These are phyloP conservation scores for Spongia lamella DNA, from an alignment of 37 sponge, comb jelly and placozoan genomes.

Conservation along the genomic window DNA sequence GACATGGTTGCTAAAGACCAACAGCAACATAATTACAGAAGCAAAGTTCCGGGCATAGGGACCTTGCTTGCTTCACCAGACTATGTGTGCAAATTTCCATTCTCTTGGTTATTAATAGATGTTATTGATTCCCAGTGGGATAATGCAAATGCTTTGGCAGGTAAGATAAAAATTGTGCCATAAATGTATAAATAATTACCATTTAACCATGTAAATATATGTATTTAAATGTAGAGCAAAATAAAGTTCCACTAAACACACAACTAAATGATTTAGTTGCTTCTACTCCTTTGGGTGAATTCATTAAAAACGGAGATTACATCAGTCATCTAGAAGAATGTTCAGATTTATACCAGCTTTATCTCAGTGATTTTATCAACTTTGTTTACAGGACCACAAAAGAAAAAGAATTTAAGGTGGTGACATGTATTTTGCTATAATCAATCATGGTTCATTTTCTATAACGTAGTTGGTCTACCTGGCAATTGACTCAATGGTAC, in stretches of 20 bases:
- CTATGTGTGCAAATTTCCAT: conserved; percentile 41
- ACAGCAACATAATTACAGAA: neutral
- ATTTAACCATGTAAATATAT: no score
- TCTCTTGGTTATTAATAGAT: conserved; percentile 55
- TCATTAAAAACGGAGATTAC: conserved; percentile 16
- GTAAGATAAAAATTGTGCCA: no score
- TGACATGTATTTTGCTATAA: conserved; percentile 45
- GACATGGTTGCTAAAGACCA: neutral
- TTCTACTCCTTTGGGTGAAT: conserved; percentile 30
- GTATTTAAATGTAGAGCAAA: no score
- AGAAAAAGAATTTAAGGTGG: conserved; percentile 21
- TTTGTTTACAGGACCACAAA: conserved; percentile 46
- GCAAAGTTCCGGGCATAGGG: neutral
- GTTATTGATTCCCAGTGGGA: conserved; percentile 23
- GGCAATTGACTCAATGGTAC: no score
- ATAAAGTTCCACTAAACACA: neutral
- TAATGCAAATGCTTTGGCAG: neutral
- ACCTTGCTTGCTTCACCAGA: neutral
- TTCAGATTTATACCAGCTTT: conserved; percentile 42
- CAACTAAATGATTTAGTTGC: conserved; percentile 36
- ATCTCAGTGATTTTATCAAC: conserved; percentile 56
- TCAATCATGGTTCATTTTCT: no score
- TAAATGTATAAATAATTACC: no score
- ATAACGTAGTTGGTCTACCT: no score
- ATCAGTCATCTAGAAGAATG: neutral